A percentile compares a stretch with the other conserved stretches of the same genome.
These are phyloP conservation scores for Cyanoliseus patagonus DNA, from an alignment of 2,113 vertebrate species.

Conservation along the genomic window DNA sequence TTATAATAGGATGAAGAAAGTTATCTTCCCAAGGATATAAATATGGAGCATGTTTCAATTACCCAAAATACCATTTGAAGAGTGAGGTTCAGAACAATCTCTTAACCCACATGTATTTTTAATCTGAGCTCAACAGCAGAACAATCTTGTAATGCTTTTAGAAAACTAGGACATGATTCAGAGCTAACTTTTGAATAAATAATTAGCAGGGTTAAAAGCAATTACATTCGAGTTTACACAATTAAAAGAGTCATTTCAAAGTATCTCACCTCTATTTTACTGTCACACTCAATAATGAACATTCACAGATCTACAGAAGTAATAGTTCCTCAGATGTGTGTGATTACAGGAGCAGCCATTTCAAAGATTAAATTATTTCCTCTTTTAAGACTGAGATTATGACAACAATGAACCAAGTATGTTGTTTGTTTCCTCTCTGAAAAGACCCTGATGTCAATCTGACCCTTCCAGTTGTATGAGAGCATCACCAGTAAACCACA, in stretches of 20 bases:
- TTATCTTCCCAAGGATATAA: background rate
- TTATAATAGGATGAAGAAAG: background rate
- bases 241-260: background rate
- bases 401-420: background rate
- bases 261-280: background rate
- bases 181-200: background rate
- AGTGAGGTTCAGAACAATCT: background rate
- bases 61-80: background rate
- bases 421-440: background rate
- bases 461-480: background rate
- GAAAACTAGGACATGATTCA: background rate
- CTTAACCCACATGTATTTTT: slow-evolving; percentile 3
- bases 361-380: background rate
- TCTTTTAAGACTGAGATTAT: background rate
- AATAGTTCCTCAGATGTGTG: background rate
- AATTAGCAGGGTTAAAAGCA: background rate
- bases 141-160: background rate
- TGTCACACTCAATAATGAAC: background rate
- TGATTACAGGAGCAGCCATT: background rate
- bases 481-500: background rate
- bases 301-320: background rate
- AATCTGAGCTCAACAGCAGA: background rate
- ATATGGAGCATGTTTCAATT: background rate
- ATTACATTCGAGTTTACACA: background rate
- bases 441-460: background rate